Evolutionary conservation across 1,140 invertebrate genomes (phyloP), one percentile per base, ranked within the genome.

Genomic region (Drosophila carrolli): DNA sequence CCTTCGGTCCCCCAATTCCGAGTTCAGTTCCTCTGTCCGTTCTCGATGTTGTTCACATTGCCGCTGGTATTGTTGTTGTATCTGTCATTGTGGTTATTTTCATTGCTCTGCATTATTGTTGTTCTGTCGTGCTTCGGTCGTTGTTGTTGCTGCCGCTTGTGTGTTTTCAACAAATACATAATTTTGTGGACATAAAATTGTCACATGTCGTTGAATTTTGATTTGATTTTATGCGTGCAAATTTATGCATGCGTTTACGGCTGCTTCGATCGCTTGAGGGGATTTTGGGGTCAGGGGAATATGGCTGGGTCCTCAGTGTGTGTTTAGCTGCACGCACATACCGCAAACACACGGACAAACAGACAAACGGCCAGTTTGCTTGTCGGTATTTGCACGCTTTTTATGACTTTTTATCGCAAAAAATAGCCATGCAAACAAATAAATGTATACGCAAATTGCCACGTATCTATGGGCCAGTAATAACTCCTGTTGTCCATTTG

Each of bases 151-250:
- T 78, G 72, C 43, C 78, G 81, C 48, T 47, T 72, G 66, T 77
- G 80, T 88, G 84, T 88, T 88, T 89, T 88, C 84, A 89, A 84
- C 84, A 88, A 88, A 88, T 88, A 88, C 84, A 88, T 88, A 88
- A 88, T 88, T 89, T 88, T 88, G 84, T 88, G 84, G 84, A 88
- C 84, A 88, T 89, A 89, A 88, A 88, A 88, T 88, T 88, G 84
- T 88, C 84, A 88, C 84, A 88, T 89, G 84, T 89, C 84, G 84
- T 88, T 88, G 84, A 88, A 88, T 88, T 88, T 88, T 88, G 84
- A 88, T 88, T 88, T 88, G 84, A 88, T 88, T 88, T 88, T 84
- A 88, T 88, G 84, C 85, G 84, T 88, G 77, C 75, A 86, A 86
- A 86, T 86, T 86, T 86, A 86, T 86, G 83, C 83, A 89, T 86